Evolutionary conservation across 1,140 invertebrate genomes (phyloP).

Genomic region (Cyphomyrmex costatus): DNA sequence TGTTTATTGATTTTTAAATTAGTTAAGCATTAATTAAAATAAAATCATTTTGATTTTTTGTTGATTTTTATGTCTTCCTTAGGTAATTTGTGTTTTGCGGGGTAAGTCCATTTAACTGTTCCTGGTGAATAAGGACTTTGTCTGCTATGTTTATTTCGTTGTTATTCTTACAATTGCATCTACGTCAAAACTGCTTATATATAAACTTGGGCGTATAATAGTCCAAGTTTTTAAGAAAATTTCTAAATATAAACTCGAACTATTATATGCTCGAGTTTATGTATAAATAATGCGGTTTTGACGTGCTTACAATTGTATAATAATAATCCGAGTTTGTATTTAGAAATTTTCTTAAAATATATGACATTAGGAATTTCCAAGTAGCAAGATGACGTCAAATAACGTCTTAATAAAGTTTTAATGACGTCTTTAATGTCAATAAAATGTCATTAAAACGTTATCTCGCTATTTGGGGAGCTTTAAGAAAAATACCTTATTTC

Average conservation of each 20-base stretch:
- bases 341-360: slow-evolving; percentile 12
- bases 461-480: neutral
- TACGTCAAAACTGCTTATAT: neutral
- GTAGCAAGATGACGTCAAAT: no score
- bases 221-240: neutral
- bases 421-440: no score
- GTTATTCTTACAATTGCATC: neutral
- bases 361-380: slow-evolving; percentile 19
- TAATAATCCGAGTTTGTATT: no score
- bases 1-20: no score
- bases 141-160: neutral
- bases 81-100: neutral
- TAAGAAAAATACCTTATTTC: slow-evolving; percentile 5
- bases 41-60: neutral
- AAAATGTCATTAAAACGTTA: no score
- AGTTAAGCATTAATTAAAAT: no score
- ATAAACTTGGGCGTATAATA: neutral
- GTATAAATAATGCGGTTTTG: neutral
- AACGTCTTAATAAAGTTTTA: no score
- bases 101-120: no score
- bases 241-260: neutral
- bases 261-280: neutral
- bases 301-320: neutral
- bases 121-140: no score
- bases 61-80: neutral